Conservation (phyloP, 2,797 vertebrate genomes). For the Adelosebastes latens region DNA sequence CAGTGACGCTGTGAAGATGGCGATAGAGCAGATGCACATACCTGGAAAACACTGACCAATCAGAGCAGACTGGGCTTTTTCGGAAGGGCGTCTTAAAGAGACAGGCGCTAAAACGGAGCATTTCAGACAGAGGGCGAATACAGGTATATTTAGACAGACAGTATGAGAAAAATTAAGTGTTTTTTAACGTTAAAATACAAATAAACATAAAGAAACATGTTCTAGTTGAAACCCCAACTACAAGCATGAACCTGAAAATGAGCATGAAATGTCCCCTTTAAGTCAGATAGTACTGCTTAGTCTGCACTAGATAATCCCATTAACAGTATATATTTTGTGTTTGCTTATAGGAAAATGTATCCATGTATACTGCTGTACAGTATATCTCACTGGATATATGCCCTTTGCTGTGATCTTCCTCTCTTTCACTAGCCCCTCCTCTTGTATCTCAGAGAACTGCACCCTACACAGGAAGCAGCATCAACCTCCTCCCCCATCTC, state of each 20-base stretch:
- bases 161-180: neutral
- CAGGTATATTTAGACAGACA: neutral
- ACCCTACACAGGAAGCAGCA: conserved; percentile 78
- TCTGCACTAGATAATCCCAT: neutral
- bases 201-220: neutral
- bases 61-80: too few species aligned
- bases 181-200: neutral
- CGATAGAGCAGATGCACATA: too few species aligned
- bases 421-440: conserved; percentile 73
- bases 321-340: neutral
- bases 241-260: neutral
- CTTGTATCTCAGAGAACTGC: conserved; percentile 85
- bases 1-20: too few species aligned
- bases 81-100: neutral
- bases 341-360: neutral
- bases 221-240: neutral
- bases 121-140: neutral
- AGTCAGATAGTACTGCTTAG: neutral
- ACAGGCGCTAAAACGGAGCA: neutral
- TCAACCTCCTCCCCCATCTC: conserved; percentile 61
- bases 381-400: conserved; percentile 32
- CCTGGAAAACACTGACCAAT: too few species aligned
- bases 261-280: neutral
- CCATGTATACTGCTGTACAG: conserved; percentile 7
- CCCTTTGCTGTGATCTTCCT: conserved; percentile 46